Evolutionary conservation across 1,140 invertebrate genomes (phyloP).

Genomic region (Palaemon carinicauda): DNA sequence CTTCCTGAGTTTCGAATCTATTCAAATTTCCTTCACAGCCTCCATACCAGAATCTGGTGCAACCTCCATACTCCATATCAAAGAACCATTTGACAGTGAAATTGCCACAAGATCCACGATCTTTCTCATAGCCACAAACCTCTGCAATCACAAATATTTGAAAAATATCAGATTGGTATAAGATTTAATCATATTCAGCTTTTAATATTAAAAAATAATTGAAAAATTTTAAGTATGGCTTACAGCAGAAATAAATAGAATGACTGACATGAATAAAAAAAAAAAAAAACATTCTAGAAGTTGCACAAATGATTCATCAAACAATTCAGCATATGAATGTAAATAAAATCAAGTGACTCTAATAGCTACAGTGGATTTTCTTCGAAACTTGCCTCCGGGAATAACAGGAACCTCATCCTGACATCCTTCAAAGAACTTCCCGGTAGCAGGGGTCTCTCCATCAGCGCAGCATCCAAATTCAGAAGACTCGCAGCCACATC

Average conservation of each 20-base stretch:
- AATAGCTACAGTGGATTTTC: too few species aligned
- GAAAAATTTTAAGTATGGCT: too few species aligned
- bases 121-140: conserved; percentile 77
- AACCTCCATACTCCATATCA: conserved; percentile 86
- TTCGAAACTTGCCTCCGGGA: conserved; percentile 18
- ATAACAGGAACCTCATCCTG: conserved; percentile 11
- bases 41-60: conserved; percentile 93
- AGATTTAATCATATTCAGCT: too few species aligned
- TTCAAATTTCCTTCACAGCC: conserved; percentile 93
- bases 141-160: conserved; percentile 65
- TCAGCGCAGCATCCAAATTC: conserved; percentile 95
- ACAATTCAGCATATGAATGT: not conserved
- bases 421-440: conserved; percentile 67
- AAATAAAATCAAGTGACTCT: too few species aligned
- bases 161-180: too few species aligned
- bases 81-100: conserved; percentile 89
- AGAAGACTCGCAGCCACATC: conserved; percentile 85
- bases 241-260: not conserved
- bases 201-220: too few species aligned
- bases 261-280: not conserved
- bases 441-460: conserved; percentile 81
- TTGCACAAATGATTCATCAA: not conserved
- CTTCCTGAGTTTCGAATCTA: conserved; percentile 82
- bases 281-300: not conserved
- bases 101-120: conserved; percentile 81